Percentiles rank a stretch among this genome's conserved stretches.
phyloP scores from a whole-genome alignment of 1,140 invertebrate species.

The Drosophila simulans region DNA sequence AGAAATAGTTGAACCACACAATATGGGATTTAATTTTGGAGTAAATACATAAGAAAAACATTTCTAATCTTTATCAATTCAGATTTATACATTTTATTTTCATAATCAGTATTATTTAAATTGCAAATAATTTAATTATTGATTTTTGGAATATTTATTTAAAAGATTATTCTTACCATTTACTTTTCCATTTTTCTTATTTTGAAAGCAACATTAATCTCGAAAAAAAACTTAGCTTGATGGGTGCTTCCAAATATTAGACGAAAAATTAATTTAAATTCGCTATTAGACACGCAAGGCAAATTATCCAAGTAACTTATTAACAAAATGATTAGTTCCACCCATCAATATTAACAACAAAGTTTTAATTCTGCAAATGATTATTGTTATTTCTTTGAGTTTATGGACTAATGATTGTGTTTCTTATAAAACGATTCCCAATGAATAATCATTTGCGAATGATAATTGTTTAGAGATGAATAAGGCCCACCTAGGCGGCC shows the following conservation, averaged over 20 bases:
- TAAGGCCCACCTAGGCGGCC: slow-evolving; percentile 1
- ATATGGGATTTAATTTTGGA: no score
- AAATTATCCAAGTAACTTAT: slow-evolving; percentile 11
- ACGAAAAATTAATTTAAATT: slow-evolving; percentile 21
- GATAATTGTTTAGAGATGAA: slow-evolving; percentile 20
- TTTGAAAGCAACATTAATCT: not conserved
- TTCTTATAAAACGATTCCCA: slow-evolving; percentile 3
- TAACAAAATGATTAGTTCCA: slow-evolving; percentile 19
- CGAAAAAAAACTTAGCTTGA: not conserved
- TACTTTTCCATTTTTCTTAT: not conserved
- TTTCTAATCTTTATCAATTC: no score
- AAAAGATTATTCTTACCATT: not conserved
- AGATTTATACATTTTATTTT: no score
- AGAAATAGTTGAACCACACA: no score
- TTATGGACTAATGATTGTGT: slow-evolving; percentile 21
- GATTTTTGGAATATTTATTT: not conserved
- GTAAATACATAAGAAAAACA: no score
- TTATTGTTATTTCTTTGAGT: slow-evolving; percentile 11
- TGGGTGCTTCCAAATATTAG: slow-evolving; percentile 13
- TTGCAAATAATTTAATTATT: not conserved
- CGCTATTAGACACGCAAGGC: not conserved
- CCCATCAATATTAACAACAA: slow-evolving; percentile 28
- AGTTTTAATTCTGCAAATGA: slow-evolving; percentile 15
- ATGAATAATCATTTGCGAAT: slow-evolving; percentile 8
- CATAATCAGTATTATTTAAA: no score